These are phyloP conservation scores for Oryzias woworae DNA, from an alignment of 2,113 vertebrate genomes.

Conservation along the genomic window DNA sequence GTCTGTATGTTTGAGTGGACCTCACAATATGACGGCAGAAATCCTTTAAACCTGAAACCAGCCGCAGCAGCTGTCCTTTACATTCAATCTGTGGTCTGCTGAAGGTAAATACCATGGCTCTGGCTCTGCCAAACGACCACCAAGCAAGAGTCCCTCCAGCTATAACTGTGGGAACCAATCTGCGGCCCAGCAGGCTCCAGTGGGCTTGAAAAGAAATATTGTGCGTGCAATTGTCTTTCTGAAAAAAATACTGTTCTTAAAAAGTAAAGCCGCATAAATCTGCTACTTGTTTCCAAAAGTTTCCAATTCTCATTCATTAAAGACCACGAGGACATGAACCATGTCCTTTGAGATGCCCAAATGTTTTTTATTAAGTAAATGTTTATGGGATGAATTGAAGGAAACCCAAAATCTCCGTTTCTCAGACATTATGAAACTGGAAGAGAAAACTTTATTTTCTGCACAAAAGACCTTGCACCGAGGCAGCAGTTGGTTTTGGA, in stretches of 20 bases:
- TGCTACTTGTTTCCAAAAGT: slow-evolving; percentile 34
- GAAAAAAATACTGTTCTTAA: slow-evolving; percentile 30
- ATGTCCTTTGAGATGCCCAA: slow-evolving; percentile 22
- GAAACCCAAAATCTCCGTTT: background rate
- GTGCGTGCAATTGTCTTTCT: slow-evolving; percentile 18
- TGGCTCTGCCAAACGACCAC: slow-evolving; percentile 59
- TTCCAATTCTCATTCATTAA: slow-evolving; percentile 55
- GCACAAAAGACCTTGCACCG: slow-evolving; percentile 2
- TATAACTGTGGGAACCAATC: slow-evolving; percentile 34
- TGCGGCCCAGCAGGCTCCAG: slow-evolving; percentile 27
- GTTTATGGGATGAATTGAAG: slow-evolving; percentile 3
- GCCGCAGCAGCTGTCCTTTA: slow-evolving; percentile 14
- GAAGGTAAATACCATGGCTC: slow-evolving; percentile 52
- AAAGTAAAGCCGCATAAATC: slow-evolving; percentile 50
- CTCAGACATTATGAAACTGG: background rate
- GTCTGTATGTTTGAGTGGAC: background rate
- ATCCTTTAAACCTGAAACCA: background rate
- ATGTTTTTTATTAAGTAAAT: slow-evolving; percentile 35
- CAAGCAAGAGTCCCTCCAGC: slow-evolving; percentile 39
- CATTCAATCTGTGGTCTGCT: slow-evolving; percentile 42
- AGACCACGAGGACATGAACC: slow-evolving; percentile 25
- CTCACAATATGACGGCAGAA: background rate
- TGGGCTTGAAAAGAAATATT: slow-evolving; percentile 27
- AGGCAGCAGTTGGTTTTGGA: slow-evolving; percentile 36
- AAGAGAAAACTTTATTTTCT: slow-evolving; percentile 10